Evolutionary conservation across 2,113 vertebrate species (phyloP), one percentile per base, ranked within the genome.

Genomic region (Brienomyrus brachyistius): DNA sequence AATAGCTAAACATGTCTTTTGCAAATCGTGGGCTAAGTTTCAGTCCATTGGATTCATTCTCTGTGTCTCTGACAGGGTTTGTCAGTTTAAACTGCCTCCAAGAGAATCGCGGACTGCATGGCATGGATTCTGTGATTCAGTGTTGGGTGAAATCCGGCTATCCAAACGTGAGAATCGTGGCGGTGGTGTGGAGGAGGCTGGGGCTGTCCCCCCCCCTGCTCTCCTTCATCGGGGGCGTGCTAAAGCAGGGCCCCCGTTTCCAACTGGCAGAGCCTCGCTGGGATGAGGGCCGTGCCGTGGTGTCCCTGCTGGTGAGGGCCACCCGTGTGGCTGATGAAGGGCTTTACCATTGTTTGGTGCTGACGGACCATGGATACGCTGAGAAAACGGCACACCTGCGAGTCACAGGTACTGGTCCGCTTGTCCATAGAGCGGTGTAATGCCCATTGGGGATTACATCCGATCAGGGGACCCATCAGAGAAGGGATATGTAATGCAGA

Each of bases 371-470:
- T 3, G 89, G 89, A 3, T 11, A 7, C 0, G 50, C 19, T 13
- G 21, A 31, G 35, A 11, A 3, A 3, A 70, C 17, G 2, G 27
- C 50, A 21, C 56, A 3, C 48, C 70, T 90, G 31, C 17, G 15
- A 10, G 89, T 90, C 51, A 88, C 83, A 51, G 89, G 89, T 90
- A 47, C 74, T n/a, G 27, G 27, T 84, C 40, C 3, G 19, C 7
- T 4, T 5, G 1, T 19, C 6, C 35, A 19, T 1, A 19, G 5
- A 7, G 35, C 0, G 74, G 4, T 15, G 0, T 19, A 77, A 77
- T 43, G 74, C 27, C 5, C 27, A 17, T 77, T 31, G 31, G 70
- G 35, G 35, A 19, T 70, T 10, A 7, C 70, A 19, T 80, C 35
- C 35, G 2, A 0, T 43, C 40, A 17, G 74, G 74, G 74, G 5